Conservation (phyloP, 1,140 invertebrate genomes). For the Pachyrhynchus sulphureomaculatus region DNA sequence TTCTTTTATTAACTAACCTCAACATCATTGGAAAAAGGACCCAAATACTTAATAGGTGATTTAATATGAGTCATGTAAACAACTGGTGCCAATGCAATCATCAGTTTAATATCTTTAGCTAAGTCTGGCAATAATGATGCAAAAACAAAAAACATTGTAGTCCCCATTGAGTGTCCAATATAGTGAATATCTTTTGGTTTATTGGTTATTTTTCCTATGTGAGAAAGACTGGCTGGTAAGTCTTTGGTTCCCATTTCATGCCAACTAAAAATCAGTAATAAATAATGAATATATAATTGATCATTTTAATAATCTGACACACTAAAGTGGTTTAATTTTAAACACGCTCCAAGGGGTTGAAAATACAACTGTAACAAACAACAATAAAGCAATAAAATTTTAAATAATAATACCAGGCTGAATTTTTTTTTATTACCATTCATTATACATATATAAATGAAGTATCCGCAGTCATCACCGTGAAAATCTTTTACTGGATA, state of each 20-base stretch:
- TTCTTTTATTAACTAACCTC: conserved; percentile 57
- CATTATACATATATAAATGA: no score
- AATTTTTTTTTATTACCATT: no score
- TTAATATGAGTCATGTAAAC: conserved; percentile 69
- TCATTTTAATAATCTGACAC: no score
- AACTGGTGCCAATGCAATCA: conserved; percentile 73
- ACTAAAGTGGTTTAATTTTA: no score
- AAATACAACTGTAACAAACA: no score
- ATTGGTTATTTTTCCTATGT: conserved; percentile 48
- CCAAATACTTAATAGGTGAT: conserved; percentile 65
- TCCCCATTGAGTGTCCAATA: conserved; percentile 68
- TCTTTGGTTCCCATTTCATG: conserved; percentile 68
- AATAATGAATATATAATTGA: no score
- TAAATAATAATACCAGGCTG: no score
- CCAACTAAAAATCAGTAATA: conserved; percentile 48
- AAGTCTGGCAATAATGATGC: conserved; percentile 55
- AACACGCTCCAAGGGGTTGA: no score
- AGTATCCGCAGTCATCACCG: no score
- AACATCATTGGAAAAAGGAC: conserved; percentile 59
- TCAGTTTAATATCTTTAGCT: conserved; percentile 57
- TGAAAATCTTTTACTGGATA: no score
- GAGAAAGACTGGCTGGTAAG: conserved; percentile 67
- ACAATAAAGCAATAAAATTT: no score
- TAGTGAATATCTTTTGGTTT: conserved; percentile 57
- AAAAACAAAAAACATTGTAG: conserved; percentile 57